Evolutionary conservation across 2,888 invertebrate species (phyloP), one percentile per base, ranked within the genome.

Genomic region (Caradrina clavipalpis): DNA sequence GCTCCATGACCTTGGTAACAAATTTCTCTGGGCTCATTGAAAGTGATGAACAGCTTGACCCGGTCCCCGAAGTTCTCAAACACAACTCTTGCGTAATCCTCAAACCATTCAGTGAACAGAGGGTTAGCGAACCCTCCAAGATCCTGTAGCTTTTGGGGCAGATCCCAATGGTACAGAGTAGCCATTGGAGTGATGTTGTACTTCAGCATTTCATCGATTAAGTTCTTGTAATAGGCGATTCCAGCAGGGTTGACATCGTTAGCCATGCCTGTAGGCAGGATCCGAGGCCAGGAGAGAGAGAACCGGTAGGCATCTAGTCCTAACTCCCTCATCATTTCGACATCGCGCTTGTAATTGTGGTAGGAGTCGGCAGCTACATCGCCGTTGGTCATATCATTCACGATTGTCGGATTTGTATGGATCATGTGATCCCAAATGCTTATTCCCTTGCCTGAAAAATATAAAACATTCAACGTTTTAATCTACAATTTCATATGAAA

Each of bases 241-340:
- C 97, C 97, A 2, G 94, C 94, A 79, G 94, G 88, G 86, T 97
- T 98, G 26, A 97, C 84, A 8, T 91, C 84, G 56, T 96, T 93
- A 1, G 92, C 63, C 51, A 94, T 90, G 15, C 97, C 97, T 47
- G 93, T 95, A 0, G 97, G 97, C 21, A 97, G 87, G 35, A 97
- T 93, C 56, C 97, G 91, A 0, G 97, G 76, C 97, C 97, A 97
- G 6, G 97, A 95, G n/a, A 97, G 83, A 1, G 97, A 97, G 86
- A 97, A 96, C 7, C 96, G 88, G 84, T 96, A 96, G 55, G 92
- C 92, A 53, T 96, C 89, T 0, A 95, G 87, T 1, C 94, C 94
- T 2, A 96, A 82, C 75, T 95, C 89, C 55, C 90, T 87, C 75
- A 96, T 82, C 85, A 96, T 89, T 65, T 92, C 89, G 0, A 96